Evolutionary conservation across 2,113 vertebrate species (phyloP), one percentile per base, ranked within the genome.

Genomic region (Tetrao urogallus): DNA sequence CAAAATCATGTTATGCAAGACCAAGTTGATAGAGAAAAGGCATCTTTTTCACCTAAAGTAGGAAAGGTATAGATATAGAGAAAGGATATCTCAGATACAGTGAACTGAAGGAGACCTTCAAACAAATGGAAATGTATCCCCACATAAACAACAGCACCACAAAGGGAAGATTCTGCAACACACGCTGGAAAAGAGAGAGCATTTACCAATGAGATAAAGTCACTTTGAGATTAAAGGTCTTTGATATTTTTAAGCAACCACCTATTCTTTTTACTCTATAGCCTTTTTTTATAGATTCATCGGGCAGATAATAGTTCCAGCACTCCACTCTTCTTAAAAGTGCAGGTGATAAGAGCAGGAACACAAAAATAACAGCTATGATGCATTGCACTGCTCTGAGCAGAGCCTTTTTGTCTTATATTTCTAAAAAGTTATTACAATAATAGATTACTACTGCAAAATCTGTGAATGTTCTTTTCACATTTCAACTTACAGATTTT

Each of bases 351-450:
- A 24, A 81, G 15, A 73, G 6, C 17, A 27, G 8, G 6, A 7
- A 48, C 5, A 73, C n/a, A 19, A 60, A 64, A 80, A n/a, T 54
- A 64, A 34, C 6, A 30, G 8, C 25, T 60, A 28, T 2, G 8
- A 19, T 36, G 40, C 0, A 0, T 56, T 86, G 11, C 22, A 48
- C 7, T n/a, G 25, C 47, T 86, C 56, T 54, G 52, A 90, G 58
- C 7, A 52, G 8, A 76, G 8, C 8, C 21, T 73, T 94, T 76
- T 77, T 11, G 14, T 74, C 71, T 40, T 81, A 69, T 69, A 92
- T 84, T 96, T 65, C 66, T 93, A 32, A 70, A 78, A 6, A 52
- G 22, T 89, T 96, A 96, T 94, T 96, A 83, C 72, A 96, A 93
- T 76, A 94, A 90, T 85, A 89, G 89, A 92, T 92, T 75, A 93